These are phyloP conservation scores for Diachasma alloeum DNA, from an alignment of 1,140 invertebrate genomes.

Conservation along the genomic window DNA sequence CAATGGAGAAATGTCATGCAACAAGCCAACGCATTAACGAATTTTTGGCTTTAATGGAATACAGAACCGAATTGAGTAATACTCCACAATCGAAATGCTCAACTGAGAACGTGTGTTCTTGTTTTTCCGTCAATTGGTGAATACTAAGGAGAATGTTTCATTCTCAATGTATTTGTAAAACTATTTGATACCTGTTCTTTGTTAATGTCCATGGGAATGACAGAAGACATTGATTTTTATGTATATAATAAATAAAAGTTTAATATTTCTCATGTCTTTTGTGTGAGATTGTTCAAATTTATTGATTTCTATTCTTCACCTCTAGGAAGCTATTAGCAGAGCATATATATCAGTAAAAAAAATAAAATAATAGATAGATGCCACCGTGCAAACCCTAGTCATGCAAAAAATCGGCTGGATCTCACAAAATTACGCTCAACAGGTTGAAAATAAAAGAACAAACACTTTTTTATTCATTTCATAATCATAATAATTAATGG, in stretches of 20 bases:
- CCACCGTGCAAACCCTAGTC: no score
- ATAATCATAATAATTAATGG: conserved; percentile 50
- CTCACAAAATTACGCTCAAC: neutral
- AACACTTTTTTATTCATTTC: neutral
- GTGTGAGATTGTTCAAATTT: no score
- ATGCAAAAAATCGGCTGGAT: neutral
- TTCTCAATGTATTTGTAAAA: neutral
- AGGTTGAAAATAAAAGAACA: neutral
- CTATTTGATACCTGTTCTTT: neutral
- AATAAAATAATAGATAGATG: no score
- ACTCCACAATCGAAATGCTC: neutral
- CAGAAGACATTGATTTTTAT: neutral
- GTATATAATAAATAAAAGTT: neutral
- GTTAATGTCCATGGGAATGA: neutral
- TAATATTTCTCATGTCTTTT: neutral
- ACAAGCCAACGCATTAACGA: neutral
- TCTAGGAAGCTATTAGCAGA: no score
- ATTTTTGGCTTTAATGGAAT: neutral
- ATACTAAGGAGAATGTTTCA: neutral
- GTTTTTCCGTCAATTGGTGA: neutral
- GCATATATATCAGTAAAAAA: no score
- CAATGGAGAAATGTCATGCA: no score
- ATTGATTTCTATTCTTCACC: no score
- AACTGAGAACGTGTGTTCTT: neutral
- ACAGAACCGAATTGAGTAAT: neutral